Evolutionary conservation across 2,888 invertebrate genomes (phyloP).

Genomic region (Galerucella calmariensis): DNA sequence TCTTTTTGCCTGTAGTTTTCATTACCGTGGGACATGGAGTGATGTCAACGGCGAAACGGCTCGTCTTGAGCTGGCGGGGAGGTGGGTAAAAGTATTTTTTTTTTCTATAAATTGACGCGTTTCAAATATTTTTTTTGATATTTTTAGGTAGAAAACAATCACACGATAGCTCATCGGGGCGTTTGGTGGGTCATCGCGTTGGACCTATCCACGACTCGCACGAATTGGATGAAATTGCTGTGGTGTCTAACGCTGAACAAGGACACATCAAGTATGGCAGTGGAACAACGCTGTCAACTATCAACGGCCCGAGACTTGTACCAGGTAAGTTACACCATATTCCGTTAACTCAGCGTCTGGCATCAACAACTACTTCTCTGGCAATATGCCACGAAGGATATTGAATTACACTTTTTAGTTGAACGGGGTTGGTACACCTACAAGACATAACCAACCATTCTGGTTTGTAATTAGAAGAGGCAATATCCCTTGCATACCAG

Average conservation of each 20-base stretch:
- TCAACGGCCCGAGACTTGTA: slow-evolving; percentile 72
- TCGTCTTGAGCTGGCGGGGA: slow-evolving; percentile 72
- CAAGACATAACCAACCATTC: too few species aligned
- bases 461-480: too few species aligned
- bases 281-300: slow-evolving; percentile 66
- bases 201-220: slow-evolving; percentile 61
- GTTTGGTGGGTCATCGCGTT: slow-evolving; percentile 64
- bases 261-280: slow-evolving; percentile 70
- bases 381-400: too few species aligned
- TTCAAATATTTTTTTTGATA: not conserved
- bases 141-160: slow-evolving; percentile 65
- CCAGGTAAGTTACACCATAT: slow-evolving; percentile 64
- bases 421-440: too few species aligned
- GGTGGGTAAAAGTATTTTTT: slow-evolving; percentile 54
- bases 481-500: too few species aligned
- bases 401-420: too few species aligned
- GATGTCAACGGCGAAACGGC: slow-evolving; percentile 74
- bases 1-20: slow-evolving; percentile 68
- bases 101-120: not conserved
- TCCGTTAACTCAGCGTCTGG: too few species aligned
- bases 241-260: slow-evolving; percentile 71
- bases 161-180: slow-evolving; percentile 66
- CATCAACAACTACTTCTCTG: too few species aligned
- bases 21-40: slow-evolving; percentile 68
- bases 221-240: slow-evolving; percentile 76